Evolutionary conservation across 1,140 invertebrate genomes (phyloP), one percentile per base, ranked within the genome.

Genomic region (Bursaphelenchus mucronatus): DNA sequence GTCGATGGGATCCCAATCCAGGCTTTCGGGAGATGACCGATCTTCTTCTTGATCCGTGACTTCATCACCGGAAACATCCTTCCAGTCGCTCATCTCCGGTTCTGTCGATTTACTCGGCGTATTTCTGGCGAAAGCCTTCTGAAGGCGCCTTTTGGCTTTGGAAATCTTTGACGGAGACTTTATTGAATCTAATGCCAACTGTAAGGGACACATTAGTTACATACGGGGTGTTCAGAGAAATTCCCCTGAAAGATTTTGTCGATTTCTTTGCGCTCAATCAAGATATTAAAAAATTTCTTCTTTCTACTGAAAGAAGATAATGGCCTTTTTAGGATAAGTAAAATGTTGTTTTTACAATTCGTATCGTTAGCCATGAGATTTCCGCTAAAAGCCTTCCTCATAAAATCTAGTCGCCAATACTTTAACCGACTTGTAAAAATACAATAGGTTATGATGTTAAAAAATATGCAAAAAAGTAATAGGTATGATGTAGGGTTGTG

Each of bases 311-410:
- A 43, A 13, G n/a, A 43, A 39, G 50, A 8, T 17, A n/a, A n/a
- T n/a, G n/a, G n/a, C n/a, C n/a, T n/a, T n/a, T n/a, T n/a, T n/a
- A n/a, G n/a, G n/a, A n/a, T n/a, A n/a, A 15, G 52, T 47, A 15
- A 30, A 30, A 59, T 39, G 46, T 45, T 15, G n/a, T 15, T 71
- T 46, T 54, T 74, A 19, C 52, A 54, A 17, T 53, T 62, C 17
- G n/a, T n/a, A n/a, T n/a, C n/a, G n/a, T 74, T 65, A 41, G 70
- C 64, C n/a, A 62, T 74, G 6, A 63, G 58, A 54, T 71, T 46
- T 11, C 49, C 64, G n/a, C 66, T 39, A 46, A 41, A 64, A 21
- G 61, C 63, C 63, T 45, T 61, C 30, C 30, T 30, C 5, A 30
- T 1, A 30, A 30, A 30, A 30, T 30, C 30, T 30, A 5, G n/a